These are phyloP conservation scores for Phataginus tricuspis DNA, from an alignment of 2,797 vertebrate genomes.

Conservation along the genomic window DNA sequence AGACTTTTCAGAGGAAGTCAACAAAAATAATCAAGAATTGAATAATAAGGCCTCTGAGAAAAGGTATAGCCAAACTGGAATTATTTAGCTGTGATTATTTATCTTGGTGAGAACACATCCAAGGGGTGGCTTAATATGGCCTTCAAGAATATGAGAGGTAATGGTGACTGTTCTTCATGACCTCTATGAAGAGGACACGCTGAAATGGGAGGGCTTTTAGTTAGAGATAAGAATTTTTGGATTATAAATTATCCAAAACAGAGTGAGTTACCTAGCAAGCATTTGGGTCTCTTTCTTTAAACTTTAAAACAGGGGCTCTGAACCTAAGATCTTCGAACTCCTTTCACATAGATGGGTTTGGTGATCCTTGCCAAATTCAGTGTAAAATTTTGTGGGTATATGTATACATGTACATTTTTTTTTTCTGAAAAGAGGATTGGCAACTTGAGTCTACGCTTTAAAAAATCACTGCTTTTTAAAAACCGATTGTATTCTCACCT, in stretches of 20 bases:
- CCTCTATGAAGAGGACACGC: slow-evolving; percentile 47
- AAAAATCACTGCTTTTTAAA: slow-evolving; percentile 32
- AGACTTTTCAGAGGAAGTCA: slow-evolving; percentile 72
- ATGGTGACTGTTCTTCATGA: slow-evolving; percentile 67
- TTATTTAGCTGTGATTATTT: slow-evolving; percentile 74
- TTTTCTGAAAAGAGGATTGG: background rate
- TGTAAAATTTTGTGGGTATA: slow-evolving; percentile 1
- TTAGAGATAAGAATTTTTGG: slow-evolving; percentile 65
- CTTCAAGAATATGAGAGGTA: slow-evolving; percentile 69
- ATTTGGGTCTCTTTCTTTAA: slow-evolving; percentile 42
- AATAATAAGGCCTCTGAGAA: slow-evolving; percentile 76
- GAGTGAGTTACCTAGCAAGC: slow-evolving; percentile 40
- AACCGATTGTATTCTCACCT: slow-evolving; percentile 42
- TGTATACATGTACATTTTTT: background rate
- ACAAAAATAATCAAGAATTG: slow-evolving; percentile 78
- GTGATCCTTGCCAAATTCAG: background rate
- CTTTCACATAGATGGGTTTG: background rate
- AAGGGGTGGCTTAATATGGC: slow-evolving; percentile 70
- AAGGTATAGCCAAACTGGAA: slow-evolving; percentile 78
- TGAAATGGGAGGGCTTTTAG: slow-evolving; percentile 52
- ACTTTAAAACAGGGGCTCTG: background rate
- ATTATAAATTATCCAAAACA: slow-evolving; percentile 52
- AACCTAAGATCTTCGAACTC: background rate
- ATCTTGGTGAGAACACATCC: slow-evolving; percentile 72
- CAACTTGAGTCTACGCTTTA: background rate